Conservation (phyloP, 2,888 invertebrate genomes). For the Alentia gelatinosa region DNA sequence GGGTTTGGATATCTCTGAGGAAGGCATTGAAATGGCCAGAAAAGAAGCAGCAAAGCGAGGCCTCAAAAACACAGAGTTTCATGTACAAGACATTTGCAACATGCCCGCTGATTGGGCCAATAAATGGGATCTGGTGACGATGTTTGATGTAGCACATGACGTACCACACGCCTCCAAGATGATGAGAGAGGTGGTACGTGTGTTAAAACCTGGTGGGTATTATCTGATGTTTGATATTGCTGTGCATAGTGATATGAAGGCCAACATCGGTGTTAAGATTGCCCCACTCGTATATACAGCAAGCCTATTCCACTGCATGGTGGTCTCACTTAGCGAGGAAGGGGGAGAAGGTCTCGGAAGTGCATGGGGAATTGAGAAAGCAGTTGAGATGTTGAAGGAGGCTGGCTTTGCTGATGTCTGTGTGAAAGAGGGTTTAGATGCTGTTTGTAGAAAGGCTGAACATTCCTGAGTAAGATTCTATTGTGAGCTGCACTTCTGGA, state of each 20-base stretch:
- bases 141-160: slow-evolving; percentile 55
- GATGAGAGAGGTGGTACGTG: slow-evolving; percentile 49
- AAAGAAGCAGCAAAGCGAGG: background rate
- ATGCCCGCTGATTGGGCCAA: slow-evolving; percentile 54
- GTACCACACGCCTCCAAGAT: slow-evolving; percentile 49
- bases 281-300: background rate
- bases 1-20: slow-evolving; percentile 54
- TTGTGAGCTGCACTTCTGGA: too few species aligned
- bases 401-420: slow-evolving; percentile 48
- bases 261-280: slow-evolving; percentile 1
- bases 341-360: slow-evolving; percentile 53
- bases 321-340: slow-evolving; percentile 41
- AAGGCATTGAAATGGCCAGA: slow-evolving; percentile 42
- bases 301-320: slow-evolving; percentile 57
- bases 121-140: slow-evolving; percentile 38
- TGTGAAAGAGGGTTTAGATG: background rate
- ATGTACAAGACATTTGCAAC: slow-evolving; percentile 41
- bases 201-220: slow-evolving; percentile 53
- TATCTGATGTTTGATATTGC: slow-evolving; percentile 41
- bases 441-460: slow-evolving; percentile 5
- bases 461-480: too few species aligned
- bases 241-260: slow-evolving; percentile 6
- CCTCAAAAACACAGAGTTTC: slow-evolving; percentile 19
- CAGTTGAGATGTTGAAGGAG: slow-evolving; percentile 24
- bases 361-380: slow-evolving; percentile 55